Evolutionary conservation across 2,113 vertebrate genomes (phyloP).

Genomic region (Mandrillus leucophaeus): DNA sequence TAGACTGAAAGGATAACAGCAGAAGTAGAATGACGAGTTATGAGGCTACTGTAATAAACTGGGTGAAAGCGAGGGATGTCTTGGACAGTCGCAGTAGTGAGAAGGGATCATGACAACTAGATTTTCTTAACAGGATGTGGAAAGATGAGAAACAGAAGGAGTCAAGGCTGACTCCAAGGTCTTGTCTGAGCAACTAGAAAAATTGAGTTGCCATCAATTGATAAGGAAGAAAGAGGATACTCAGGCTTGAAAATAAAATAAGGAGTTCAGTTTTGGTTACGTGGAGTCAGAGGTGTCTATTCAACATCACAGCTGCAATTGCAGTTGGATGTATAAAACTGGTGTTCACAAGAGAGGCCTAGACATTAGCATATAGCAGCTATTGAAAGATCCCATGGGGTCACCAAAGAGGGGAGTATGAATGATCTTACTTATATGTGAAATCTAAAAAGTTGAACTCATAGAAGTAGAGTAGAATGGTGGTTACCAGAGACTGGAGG

Average conservation of each 20-base stretch:
- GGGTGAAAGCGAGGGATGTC: neutral
- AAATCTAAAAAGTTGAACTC: neutral
- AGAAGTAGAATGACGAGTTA: neutral
- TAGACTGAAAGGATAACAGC: neutral
- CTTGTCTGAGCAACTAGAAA: neutral
- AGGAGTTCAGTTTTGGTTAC: neutral
- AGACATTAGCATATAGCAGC: neutral
- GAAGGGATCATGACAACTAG: neutral
- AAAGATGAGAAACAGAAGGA: neutral
- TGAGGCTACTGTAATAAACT: neutral
- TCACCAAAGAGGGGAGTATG: neutral
- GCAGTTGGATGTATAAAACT: neutral
- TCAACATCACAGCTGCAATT: neutral
- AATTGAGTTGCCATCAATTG: neutral
- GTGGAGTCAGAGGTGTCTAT: neutral
- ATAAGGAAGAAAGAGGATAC: neutral
- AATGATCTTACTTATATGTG: neutral
- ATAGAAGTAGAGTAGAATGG: neutral
- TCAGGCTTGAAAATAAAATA: neutral
- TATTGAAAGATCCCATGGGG: neutral
- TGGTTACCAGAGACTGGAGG: neutral
- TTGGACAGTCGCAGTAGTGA: neutral
- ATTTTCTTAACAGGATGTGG: neutral
- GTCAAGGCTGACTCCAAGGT: neutral
- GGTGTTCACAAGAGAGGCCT: neutral